Evolutionary conservation across 2,113 vertebrate species (phyloP).

Genomic region (Lophochroa leadbeateri): DNA sequence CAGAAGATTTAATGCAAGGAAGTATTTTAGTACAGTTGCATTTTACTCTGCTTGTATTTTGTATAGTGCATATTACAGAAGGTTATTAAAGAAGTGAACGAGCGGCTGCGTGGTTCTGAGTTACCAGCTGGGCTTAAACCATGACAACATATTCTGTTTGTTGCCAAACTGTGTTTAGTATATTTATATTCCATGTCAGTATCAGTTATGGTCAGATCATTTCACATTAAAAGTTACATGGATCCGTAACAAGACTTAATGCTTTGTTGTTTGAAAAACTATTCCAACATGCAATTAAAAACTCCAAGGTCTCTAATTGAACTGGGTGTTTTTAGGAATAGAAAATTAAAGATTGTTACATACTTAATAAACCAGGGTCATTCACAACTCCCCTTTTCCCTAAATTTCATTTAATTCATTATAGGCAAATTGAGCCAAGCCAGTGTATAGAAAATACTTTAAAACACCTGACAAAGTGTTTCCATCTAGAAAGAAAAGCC

Average conservation of each 20-base stretch:
- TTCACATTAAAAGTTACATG: slow-evolving; percentile 21
- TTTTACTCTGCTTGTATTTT: neutral
- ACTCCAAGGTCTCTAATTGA: neutral
- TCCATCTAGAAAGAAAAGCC: slow-evolving; percentile 76
- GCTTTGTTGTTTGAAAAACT: slow-evolving; percentile 27
- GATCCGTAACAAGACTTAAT: slow-evolving; percentile 4
- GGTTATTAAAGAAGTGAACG: neutral
- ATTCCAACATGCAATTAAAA: neutral
- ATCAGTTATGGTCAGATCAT: slow-evolving; percentile 39
- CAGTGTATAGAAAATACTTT: neutral
- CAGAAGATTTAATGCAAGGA: neutral
- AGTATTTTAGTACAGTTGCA: neutral
- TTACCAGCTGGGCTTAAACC: too few relatives aligned
- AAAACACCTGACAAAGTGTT: slow-evolving; percentile 69
- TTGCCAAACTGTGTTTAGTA: neutral
- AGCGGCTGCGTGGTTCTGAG: too few relatives aligned
- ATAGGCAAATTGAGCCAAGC: neutral
- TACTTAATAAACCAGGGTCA: neutral
- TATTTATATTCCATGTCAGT: slow-evolving; percentile 36
- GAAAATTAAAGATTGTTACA: neutral
- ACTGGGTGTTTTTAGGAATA: neutral
- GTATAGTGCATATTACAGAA: neutral
- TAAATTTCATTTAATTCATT: neutral
- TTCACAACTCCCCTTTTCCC: neutral
- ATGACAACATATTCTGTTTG: neutral